Base-by-base conservation (phyloP, 2,888 invertebrate species). In the Drosophila borborema region DNA sequence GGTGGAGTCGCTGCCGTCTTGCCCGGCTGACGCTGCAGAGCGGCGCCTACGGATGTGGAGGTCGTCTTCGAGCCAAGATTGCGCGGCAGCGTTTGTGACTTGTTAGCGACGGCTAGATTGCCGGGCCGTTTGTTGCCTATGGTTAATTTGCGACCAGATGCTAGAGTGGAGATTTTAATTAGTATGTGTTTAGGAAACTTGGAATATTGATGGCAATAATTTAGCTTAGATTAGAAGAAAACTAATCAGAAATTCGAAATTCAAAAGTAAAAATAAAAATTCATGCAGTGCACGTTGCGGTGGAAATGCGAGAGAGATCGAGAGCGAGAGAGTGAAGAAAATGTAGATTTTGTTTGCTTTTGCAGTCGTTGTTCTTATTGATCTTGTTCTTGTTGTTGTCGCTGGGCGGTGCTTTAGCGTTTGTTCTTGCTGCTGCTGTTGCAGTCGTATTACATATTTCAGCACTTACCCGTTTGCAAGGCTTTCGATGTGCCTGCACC, bases 51-150 rank as follows among this genome's bases (percentile, higher is more conserved):
- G 1, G 89, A 61, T 7, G 64, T 81, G 1, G 81, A 60, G n/a
- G 48, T 65, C 48, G 90, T 87, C 60, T 94, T 94, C 61, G 94
- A 95, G 51, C 97, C 97, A 95, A 97, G 96, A 64, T 96, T 97
- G 62, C 97, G 94, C 0, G 98, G 98, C 74, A 98, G 93, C 3
- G 97, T 98, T 93, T 97, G 97, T 56, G 97, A 97, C 93, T 97
- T 97, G 92, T 96, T 96, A 73, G 96, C 94, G 9, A 95, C 94
- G 0, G 95, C 94, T 10, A 95, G 94, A 8, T 94, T 94, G 3
- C 95, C 94, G 72, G 96, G 95, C 58, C 96, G 94, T 79, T 96
- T 95, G 18, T 96, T 95, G n/a, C 96, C 95, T 43, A 96, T 95
- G 12, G 96, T 96, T 73, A 97, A 93, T 93, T 97, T 97, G 80